phyloP scores from a whole-genome alignment of 2,797 vertebrate genomes.

The Poeciliopsis presidionis region DNA sequence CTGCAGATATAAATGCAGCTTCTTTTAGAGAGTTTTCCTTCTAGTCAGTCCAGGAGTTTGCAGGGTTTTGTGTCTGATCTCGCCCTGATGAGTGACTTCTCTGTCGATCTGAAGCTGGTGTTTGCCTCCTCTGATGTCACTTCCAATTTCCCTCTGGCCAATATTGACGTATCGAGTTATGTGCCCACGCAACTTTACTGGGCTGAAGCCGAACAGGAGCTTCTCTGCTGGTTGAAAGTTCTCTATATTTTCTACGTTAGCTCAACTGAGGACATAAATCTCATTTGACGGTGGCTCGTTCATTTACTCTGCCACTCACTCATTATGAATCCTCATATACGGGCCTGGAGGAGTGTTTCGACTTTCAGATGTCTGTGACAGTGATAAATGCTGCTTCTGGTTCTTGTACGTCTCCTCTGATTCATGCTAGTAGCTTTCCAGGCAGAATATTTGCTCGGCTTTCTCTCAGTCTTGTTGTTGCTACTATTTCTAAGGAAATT shows the following conservation, averaged over 20 bases:
- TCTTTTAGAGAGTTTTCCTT: neutral
- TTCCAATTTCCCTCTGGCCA: constrained; percentile 1
- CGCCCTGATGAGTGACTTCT: neutral
- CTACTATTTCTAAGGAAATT: neutral
- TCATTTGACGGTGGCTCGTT: neutral
- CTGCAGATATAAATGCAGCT: neutral
- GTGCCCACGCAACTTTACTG: neutral
- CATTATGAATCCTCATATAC: neutral
- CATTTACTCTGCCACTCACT: neutral
- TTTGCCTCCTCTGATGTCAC: neutral
- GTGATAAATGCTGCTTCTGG: neutral
- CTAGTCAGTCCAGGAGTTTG: neutral
- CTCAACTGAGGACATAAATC: neutral
- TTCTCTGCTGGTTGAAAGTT: neutral
- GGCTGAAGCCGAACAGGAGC: neutral
- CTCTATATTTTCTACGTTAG: neutral
- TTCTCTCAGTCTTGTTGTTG: neutral
- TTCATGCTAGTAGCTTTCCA: neutral
- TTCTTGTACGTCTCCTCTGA: neutral
- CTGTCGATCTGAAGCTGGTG: neutral
- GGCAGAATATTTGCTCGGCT: neutral
- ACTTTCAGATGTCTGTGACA: neutral
- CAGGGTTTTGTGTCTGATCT: neutral
- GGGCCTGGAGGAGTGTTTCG: neutral
- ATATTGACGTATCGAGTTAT: constrained; percentile 20